Conservation (phyloP, 2,797 vertebrate genomes). For the Coilia nasus region DNA sequence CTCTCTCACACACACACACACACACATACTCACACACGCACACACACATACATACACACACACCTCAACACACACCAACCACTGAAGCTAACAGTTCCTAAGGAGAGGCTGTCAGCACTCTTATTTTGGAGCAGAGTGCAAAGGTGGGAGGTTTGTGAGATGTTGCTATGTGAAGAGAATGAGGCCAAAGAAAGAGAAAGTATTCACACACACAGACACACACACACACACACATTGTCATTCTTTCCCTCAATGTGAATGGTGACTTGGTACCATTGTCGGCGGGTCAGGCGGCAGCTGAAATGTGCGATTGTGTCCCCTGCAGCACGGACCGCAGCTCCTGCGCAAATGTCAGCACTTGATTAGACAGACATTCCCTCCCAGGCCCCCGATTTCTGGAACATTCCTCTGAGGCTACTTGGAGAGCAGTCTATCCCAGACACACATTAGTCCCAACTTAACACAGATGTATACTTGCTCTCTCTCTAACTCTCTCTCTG, state of each 20-base stretch:
- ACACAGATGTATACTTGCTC: neutral
- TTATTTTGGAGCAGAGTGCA: neutral
- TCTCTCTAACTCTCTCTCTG: neutral
- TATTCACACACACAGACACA: neutral
- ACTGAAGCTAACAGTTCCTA: too few relatives aligned
- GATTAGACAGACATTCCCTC: neutral
- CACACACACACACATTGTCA: neutral
- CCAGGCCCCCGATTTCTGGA: neutral
- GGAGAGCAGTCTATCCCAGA: neutral
- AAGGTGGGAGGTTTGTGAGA: neutral
- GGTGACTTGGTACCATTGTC: slow-evolving; percentile 25
- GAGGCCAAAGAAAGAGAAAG: neutral
- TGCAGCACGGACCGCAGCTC: neutral
- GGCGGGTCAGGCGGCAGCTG: neutral
- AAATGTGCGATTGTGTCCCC: neutral
- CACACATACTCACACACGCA: neutral
- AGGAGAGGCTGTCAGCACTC: neutral
- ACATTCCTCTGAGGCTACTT: neutral
- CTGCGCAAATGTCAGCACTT: neutral
- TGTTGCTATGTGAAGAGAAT: neutral
- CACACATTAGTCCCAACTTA: neutral
- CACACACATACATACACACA: neutral
- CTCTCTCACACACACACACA: neutral
- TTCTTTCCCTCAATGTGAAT: neutral
- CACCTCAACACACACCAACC: neutral